A percentile compares a stretch with the other conserved stretches of the same genome.
Conservation (phyloP, 1,140 invertebrate genomes). For the Ceratosolen fusciceps region DNA sequence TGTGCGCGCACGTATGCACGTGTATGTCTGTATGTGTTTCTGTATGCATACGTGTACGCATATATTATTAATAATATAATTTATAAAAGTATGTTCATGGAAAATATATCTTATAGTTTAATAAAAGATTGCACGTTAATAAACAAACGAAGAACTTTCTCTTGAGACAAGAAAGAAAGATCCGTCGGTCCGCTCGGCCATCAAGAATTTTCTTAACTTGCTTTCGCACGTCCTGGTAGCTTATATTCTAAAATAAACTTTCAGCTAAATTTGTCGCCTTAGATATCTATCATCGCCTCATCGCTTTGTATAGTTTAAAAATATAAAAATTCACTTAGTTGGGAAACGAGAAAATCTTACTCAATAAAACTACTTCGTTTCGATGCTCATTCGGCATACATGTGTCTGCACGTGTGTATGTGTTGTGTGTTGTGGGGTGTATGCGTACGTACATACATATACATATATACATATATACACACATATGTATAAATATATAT, state of each 20-base stretch:
- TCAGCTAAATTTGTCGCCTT: conserved; percentile 45
- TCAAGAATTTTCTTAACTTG: conserved; percentile 37
- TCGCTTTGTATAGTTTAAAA: conserved; percentile 51
- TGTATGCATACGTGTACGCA: not conserved
- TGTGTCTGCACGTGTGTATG: no score
- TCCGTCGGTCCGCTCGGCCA: conserved; percentile 16
- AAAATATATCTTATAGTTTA: conserved; percentile 39
- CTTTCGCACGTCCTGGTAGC: conserved; percentile 37
- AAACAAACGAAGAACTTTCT: conserved; percentile 23
- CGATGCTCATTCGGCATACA: conserved; percentile 36
- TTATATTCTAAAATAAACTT: conserved; percentile 46
- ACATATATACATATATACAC: no score
- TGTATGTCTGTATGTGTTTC: not conserved
- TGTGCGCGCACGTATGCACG: not conserved
- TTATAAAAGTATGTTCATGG: conserved; percentile 23
- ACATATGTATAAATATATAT: no score
- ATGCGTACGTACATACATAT: no score
- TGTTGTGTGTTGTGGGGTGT: no score
- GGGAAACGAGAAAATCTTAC: conserved; percentile 46
- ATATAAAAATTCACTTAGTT: conserved; percentile 54
- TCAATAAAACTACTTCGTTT: conserved; percentile 45
- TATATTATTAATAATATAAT: not conserved
- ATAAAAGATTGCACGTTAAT: conserved; percentile 40
- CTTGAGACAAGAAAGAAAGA: conserved; percentile 10
- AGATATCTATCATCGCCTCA: conserved; percentile 51